Conservation (phyloP, 2,113 vertebrate genomes). For the Tenrec ecaudatus region DNA sequence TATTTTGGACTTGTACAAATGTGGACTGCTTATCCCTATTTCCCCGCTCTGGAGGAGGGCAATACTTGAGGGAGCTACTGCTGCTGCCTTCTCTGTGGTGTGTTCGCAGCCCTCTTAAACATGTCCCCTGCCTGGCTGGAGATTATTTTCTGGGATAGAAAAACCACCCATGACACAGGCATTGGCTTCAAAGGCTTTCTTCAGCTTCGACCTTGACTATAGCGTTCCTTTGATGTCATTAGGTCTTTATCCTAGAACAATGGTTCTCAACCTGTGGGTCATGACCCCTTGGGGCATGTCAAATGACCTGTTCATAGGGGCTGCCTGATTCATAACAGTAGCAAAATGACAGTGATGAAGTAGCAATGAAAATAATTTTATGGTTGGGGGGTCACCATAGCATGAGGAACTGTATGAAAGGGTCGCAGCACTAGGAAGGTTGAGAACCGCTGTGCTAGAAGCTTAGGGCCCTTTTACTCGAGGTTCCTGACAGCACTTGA, state of each 20-base stretch:
- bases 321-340: too few relatives aligned
- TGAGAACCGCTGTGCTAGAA: too few relatives aligned
- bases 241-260: not conserved
- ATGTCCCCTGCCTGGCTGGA: constrained; percentile 1
- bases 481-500: not conserved
- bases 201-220: not conserved
- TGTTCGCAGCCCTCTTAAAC: not conserved
- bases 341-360: too few relatives aligned
- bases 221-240: not conserved
- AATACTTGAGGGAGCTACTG: not conserved
- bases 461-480: not conserved
- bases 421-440: too few relatives aligned
- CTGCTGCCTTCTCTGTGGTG: not conserved
- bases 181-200: not conserved
- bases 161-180: not conserved
- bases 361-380: too few relatives aligned
- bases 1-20: too few relatives aligned
- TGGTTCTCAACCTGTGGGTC: too few relatives aligned
- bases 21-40: not conserved
- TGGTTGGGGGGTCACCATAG: too few relatives aligned
- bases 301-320: too few relatives aligned
- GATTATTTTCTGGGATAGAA: constrained; percentile 27
- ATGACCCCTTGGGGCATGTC: too few relatives aligned
- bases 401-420: too few relatives aligned
- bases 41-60: not conserved